Percentiles rank a stretch among this genome's conserved stretches.
phyloP scores from a whole-genome alignment of 2,113 vertebrate genomes.

The Ahaetulla prasina region DNA sequence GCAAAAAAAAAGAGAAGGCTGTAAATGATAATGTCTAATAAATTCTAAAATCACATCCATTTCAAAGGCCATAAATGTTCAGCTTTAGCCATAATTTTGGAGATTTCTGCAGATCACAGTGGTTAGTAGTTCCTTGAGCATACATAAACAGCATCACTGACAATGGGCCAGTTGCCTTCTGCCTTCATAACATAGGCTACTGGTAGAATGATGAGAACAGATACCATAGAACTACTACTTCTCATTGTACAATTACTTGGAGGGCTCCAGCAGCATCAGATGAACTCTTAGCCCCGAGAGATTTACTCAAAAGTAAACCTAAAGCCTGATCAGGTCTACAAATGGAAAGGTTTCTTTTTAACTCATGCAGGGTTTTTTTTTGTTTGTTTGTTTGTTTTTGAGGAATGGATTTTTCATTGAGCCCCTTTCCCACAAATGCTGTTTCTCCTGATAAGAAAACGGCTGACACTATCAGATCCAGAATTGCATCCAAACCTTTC shows the following conservation, averaged over 20 bases:
- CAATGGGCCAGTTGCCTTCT: background rate
- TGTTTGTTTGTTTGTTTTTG: too few species aligned
- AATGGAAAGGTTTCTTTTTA: constrained; percentile 35
- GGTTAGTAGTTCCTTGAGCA: background rate
- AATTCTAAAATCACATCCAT: background rate
- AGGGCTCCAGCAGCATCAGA: constrained; percentile 4
- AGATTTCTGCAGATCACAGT: background rate
- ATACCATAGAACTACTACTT: background rate
- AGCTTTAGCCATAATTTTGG: background rate
- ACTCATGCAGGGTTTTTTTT: background rate
- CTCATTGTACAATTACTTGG: background rate
- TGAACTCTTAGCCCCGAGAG: background rate
- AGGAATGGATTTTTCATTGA: background rate
- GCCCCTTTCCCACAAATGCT: background rate
- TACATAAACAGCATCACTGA: background rate
- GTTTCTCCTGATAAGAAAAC: constrained; percentile 29
- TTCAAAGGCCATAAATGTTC: background rate
- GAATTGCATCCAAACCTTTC: constrained; percentile 34
- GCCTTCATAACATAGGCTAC: background rate
- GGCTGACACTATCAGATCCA: constrained; percentile 8
- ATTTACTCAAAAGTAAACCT: background rate
- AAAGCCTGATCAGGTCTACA: background rate
- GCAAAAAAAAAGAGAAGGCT: background rate
- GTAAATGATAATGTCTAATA: background rate
- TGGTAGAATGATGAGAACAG: background rate